Evolutionary conservation across 1,140 invertebrate genomes (phyloP).

Genomic region (Bombus affinis): DNA sequence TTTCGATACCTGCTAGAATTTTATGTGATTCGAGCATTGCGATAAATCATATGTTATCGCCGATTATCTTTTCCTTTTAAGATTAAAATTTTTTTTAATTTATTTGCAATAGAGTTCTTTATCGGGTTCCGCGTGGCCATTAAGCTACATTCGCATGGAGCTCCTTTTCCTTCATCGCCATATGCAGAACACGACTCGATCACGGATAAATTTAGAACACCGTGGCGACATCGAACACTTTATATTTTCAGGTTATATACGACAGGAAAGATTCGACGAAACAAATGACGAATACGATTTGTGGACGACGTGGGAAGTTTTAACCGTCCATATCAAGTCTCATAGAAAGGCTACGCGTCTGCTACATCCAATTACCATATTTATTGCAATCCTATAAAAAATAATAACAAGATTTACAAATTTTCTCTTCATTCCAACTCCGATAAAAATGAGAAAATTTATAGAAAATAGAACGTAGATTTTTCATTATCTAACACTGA

Average conservation of each 20-base stretch:
- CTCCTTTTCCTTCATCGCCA: slow-evolving; percentile 5
- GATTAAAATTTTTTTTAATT: not conserved
- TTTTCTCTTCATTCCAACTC: too few relatives aligned
- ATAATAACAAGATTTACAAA: too few relatives aligned
- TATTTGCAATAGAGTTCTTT: not conserved
- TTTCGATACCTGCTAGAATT: not conserved
- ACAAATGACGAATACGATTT: not conserved
- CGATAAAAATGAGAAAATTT: too few relatives aligned
- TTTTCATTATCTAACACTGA: too few relatives aligned
- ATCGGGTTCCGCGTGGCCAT: not conserved
- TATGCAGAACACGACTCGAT: not conserved
- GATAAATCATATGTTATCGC: not conserved
- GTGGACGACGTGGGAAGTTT: not conserved
- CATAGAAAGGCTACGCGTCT: too few relatives aligned
- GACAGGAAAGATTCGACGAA: not conserved
- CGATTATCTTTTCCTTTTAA: too few relatives aligned
- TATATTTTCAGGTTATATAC: not conserved
- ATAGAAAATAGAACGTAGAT: too few relatives aligned
- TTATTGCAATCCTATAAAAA: too few relatives aligned
- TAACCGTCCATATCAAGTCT: too few relatives aligned
- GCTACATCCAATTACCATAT: too few relatives aligned
- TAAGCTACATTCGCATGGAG: not conserved
- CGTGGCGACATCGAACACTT: not conserved
- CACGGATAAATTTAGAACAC: slow-evolving; percentile 40
- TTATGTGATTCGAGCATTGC: not conserved